Conservation (phyloP, 2,797 vertebrate genomes). For the Moxostoma hubbsi region DNA sequence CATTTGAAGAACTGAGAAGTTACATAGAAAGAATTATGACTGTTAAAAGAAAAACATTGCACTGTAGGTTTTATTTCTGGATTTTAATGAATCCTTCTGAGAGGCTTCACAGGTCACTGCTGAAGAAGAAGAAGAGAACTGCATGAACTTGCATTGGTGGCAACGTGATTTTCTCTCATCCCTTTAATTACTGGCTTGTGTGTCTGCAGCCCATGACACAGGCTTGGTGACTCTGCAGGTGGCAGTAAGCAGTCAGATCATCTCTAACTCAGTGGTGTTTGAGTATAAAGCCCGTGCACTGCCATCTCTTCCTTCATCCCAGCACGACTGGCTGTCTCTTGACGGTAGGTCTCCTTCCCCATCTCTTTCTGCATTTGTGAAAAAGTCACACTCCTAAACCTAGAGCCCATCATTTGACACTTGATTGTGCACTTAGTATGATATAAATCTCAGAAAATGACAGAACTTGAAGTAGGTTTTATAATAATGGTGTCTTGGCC, state of each 20-base stretch:
- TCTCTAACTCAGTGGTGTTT: slow-evolving; percentile 98
- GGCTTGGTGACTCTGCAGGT: slow-evolving; percentile 98
- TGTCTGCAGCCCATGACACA: slow-evolving; percentile 91
- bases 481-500: slow-evolving; percentile 38
- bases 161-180: slow-evolving; percentile 30
- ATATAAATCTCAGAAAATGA: too few relatives aligned
- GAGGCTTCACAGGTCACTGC: neutral
- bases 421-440: neutral
- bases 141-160: slow-evolving; percentile 37
- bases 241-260: slow-evolving; percentile 97
- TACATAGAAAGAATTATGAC: too few relatives aligned
- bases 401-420: neutral
- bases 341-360: slow-evolving; percentile 83
- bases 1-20: too few relatives aligned
- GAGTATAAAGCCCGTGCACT: slow-evolving; percentile 98
- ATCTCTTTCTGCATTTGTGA: neutral
- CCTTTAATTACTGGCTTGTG: slow-evolving; percentile 41
- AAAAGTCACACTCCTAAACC: slow-evolving; percentile 10
- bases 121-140: slow-evolving; percentile 28
- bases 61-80: neutral
- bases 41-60: too few relatives aligned
- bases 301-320: slow-evolving; percentile 95
- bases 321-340: slow-evolving; percentile 98
- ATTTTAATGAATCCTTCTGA: neutral
- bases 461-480: slow-evolving; percentile 13